Percentiles rank a stretch among this genome's conserved stretches.
phyloP scores from a whole-genome alignment of 1,140 invertebrate species.

The Drosophila asahinai region DNA sequence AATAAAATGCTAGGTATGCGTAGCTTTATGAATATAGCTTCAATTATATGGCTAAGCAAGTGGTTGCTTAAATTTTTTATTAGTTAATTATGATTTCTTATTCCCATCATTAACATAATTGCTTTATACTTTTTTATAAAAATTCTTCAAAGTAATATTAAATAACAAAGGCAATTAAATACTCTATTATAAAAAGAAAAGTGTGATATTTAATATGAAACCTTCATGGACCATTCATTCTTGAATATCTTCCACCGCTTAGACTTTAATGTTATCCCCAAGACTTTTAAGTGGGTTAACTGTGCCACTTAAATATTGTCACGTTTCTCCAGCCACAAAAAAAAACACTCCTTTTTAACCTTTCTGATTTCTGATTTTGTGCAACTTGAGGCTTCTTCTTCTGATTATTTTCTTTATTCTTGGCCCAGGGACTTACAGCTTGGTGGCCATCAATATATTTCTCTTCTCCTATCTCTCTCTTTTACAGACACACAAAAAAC shows the following conservation, averaged over 20 bases:
- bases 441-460: conserved; percentile 72
- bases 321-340: conserved; percentile 35
- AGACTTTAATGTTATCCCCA: background rate
- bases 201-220: background rate
- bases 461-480: conserved; percentile 12
- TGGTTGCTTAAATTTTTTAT: background rate
- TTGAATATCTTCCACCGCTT: background rate
- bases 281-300: conserved; percentile 18
- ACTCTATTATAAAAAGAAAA: background rate
- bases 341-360: conserved; percentile 12
- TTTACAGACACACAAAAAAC: conserved; percentile 59
- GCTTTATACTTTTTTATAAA: background rate
- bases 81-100: background rate
- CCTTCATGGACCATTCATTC: background rate
- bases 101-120: background rate
- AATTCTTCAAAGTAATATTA: background rate
- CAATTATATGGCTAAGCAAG: fast-evolving
- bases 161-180: background rate
- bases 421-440: conserved; percentile 52
- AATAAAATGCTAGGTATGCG: background rate
- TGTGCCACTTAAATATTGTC: conserved; percentile 43
- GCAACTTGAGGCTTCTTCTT: conserved; percentile 43
- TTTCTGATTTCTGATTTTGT: conserved; percentile 44
- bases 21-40: background rate
- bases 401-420: conserved; percentile 21